Conservation (phyloP, 2,113 vertebrate genomes). For the Corvus cornix region DNA sequence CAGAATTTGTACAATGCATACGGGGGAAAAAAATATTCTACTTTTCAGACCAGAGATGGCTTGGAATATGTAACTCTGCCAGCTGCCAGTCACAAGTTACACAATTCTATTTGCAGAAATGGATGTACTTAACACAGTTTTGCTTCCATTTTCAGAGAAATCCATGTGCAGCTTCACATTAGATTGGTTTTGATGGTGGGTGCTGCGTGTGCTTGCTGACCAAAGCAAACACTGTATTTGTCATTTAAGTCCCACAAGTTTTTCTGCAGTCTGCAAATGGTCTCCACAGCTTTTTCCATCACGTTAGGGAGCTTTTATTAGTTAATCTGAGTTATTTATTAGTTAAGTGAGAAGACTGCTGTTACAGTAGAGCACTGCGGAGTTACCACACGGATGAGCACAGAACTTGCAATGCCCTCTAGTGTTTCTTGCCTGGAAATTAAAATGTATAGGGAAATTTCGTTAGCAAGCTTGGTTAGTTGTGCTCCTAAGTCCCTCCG, state of each 20-base stretch:
- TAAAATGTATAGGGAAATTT: not conserved
- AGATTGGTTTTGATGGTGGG: not conserved
- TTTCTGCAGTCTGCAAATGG: not conserved
- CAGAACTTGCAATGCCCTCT: conserved; percentile 74
- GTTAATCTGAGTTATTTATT: not conserved
- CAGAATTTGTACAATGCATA: not conserved
- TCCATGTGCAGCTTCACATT: not conserved
- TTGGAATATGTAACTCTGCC: not conserved
- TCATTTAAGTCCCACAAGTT: not conserved
- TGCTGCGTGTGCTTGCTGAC: not conserved
- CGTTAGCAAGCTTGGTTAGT: not conserved
- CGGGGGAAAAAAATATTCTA: not conserved
- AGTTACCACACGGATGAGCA: not conserved
- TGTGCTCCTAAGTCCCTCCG: not conserved
- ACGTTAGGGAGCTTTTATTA: not conserved
- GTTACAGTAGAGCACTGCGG: not conserved
- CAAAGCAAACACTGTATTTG: not conserved
- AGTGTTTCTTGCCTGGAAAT: conserved; percentile 63
- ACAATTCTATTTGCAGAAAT: not conserved
- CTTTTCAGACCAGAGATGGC: not conserved
- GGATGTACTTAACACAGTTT: not conserved
- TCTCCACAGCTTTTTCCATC: not conserved
- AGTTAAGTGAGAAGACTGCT: not conserved
- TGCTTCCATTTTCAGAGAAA: not conserved
- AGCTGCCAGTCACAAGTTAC: not conserved